A percentile compares a stretch with the other conserved stretches of the same genome.
Evolutionary conservation across 53 echinoderm and acorn worm genomes (phyloP).

Genomic region (Crossaster papposus): DNA sequence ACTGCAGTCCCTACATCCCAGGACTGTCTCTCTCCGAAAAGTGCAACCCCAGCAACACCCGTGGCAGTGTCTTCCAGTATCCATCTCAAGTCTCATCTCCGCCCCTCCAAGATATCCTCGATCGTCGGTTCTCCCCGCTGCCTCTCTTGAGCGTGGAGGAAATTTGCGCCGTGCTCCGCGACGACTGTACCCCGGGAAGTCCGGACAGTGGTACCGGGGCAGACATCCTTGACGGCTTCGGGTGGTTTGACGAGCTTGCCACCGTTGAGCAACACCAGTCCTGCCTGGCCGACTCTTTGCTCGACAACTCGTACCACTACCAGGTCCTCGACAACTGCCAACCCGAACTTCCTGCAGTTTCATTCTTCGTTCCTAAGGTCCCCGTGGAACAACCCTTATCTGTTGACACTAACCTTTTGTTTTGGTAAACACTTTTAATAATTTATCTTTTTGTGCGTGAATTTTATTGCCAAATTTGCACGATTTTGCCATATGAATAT

Average conservation of each 20-base stretch:
- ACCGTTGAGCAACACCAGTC: not conserved
- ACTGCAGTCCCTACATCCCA: constrained; percentile 30
- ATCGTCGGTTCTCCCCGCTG: not conserved
- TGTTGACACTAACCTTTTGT: not conserved
- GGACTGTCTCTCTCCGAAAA: not conserved
- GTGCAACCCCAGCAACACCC: too few relatives aligned
- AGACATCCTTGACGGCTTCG: constrained; percentile 44
- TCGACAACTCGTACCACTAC: not conserved
- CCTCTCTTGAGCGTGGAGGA: constrained; percentile 56
- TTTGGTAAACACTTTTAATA: constrained; percentile 9
- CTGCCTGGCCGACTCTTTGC: constrained; percentile 10
- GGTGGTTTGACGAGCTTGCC: constrained; percentile 21
- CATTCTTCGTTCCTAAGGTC: constrained; percentile 20
- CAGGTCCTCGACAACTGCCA: not conserved
- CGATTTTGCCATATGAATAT: not conserved
- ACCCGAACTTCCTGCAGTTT: constrained; percentile 16
- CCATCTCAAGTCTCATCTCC: not conserved
- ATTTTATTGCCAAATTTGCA: not conserved
- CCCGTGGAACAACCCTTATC: constrained; percentile 19
- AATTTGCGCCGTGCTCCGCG: constrained; percentile 44
- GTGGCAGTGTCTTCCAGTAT: constrained; percentile 13
- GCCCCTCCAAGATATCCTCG: not conserved
- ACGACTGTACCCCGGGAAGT: constrained; percentile 30
- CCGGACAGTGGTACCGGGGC: constrained; percentile 45
- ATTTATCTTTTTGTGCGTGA: not conserved